Evolutionary conservation across 2,113 vertebrate genomes (phyloP).

Genomic region (Hirundichthys speculiger): DNA sequence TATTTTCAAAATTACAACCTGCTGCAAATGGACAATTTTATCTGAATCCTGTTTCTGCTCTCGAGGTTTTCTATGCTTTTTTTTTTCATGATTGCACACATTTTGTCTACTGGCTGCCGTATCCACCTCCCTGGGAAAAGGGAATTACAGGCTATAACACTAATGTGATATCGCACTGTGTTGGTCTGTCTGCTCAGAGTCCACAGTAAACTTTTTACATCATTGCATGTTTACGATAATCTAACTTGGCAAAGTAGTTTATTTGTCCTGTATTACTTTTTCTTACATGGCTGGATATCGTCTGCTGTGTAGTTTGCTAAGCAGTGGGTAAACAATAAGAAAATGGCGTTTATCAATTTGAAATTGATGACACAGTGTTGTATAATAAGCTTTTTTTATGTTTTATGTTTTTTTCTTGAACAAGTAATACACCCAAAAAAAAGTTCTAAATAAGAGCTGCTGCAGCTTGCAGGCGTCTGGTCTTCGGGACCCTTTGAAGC

Average conservation of each 20-base stretch:
- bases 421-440: not conserved
- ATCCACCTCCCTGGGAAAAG: constrained; percentile 41
- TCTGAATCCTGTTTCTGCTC: constrained; percentile 36
- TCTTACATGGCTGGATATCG: constrained; percentile 23
- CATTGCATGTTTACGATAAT: constrained; percentile 12
- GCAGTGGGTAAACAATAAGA: constrained; percentile 34
- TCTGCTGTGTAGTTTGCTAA: constrained; percentile 29
- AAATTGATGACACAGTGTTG: constrained; percentile 11
- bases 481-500: not conserved
- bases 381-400: too few relatives aligned
- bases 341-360: constrained; percentile 30
- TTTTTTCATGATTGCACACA: constrained; percentile 63
- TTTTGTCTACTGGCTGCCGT: constrained; percentile 43
- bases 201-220: constrained; percentile 4
- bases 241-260: constrained; percentile 28
- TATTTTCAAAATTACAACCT: constrained; percentile 58
- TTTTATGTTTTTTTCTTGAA: not conserved
- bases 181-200: constrained; percentile 41
- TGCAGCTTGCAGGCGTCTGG: not conserved
- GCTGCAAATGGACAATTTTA: constrained; percentile 56
- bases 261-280: constrained; percentile 40
- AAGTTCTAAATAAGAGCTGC: constrained; percentile 18
- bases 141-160: constrained; percentile 47
- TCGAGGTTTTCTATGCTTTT: constrained; percentile 45
- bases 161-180: constrained; percentile 61